Evolutionary conservation across 2,888 invertebrate genomes (phyloP), one percentile per base, ranked within the genome.

Genomic region (Cerastis leucographa): DNA sequence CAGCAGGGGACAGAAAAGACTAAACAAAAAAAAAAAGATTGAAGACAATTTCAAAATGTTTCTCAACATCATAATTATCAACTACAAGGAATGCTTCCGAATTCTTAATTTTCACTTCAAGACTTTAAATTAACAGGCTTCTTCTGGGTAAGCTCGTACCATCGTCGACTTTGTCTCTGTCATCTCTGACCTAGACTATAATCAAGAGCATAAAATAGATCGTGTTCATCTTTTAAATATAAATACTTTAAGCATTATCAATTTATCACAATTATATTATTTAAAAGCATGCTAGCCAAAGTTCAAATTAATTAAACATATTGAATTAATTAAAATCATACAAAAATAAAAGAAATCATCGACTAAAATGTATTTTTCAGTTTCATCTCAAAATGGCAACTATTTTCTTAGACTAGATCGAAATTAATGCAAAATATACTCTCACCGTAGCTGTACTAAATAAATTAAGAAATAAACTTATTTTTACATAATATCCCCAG

Each of bases 321-420:
- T 54, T n/a, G 7, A 42, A 42, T 67, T 40, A 17, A 59, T 42
- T 29, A 42, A 4, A 76, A 62, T 44, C 2, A n/a, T 42, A 42
- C 12, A 66, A 49, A 77, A 71, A 67, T 62, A 54, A 54, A 70
- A 66, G 22, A 83, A 83, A 56, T 61, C 46, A 1, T 54, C 29
- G 11, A 78, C n/a, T 61, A 40, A 69, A 66, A 51, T n/a, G 35
- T 49, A 14, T 14, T 56, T 71, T 51, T 42, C 7, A 77, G 12
- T 66, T 59, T 70, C 46, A 68, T 71, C 49, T 71, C 44, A 66
- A 51, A 83, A 82, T 82, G 82, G 82, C 82, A 68, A 74, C 66
- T 44, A 44, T 71, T 62, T 82, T 35, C 64, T 61, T 71, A 81
- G 82, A 82, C 82, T 82, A 82, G 82, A 85, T 56, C 42, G 25